Base-by-base conservation (phyloP, 2,888 invertebrate genomes). In the Diarsia brunnea region DNA sequence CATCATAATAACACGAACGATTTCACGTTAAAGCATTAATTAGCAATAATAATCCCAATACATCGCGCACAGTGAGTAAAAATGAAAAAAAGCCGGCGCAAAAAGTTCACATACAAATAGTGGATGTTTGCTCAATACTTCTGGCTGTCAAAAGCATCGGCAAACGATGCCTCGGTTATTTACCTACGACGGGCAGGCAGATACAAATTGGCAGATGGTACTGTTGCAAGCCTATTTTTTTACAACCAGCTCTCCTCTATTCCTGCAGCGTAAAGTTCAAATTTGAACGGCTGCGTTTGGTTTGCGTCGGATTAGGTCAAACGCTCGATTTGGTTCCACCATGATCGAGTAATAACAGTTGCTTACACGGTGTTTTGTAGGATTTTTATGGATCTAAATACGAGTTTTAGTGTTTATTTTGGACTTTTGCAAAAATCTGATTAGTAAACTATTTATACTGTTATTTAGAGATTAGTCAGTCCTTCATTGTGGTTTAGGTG, bases 121-220 rank as follows among this genome's bases (percentile, higher is more conserved):
- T 90, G 89, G 88, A 88, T 94, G 91, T 95, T 94, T 95, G 93
- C 91, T 87, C 91, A 88, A 90, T 90, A 92, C 90, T 92, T 90
- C 90, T 89, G 92, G 90, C 94, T 94, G 95, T 94, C 94, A 95
- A 95, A 95, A 94, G 95, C 93, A 92, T 93, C 89, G 92, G 94
- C 90, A 94, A 94, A 95, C 94, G 93, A 91, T 92, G 87, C 90
- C 86, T 88, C 88, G 84, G 92, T 91, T 94, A 93, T 94, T 95
- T 95, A 93, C 94, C 91, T 89, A 90, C 89, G 89, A 89, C 92
- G 90, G 90, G 89, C 90, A 92, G 90, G 87, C 89, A 88, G 90
- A 89, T 93, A 93, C 93, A 93, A 94, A 93, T 93, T 93, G 92
- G 90, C 91, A 90, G 90, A 91, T 91, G 88, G 88, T 87, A 88